These are phyloP conservation scores for Drosophila formosana DNA, from an alignment of 2,888 invertebrate genomes.

Conservation along the genomic window DNA sequence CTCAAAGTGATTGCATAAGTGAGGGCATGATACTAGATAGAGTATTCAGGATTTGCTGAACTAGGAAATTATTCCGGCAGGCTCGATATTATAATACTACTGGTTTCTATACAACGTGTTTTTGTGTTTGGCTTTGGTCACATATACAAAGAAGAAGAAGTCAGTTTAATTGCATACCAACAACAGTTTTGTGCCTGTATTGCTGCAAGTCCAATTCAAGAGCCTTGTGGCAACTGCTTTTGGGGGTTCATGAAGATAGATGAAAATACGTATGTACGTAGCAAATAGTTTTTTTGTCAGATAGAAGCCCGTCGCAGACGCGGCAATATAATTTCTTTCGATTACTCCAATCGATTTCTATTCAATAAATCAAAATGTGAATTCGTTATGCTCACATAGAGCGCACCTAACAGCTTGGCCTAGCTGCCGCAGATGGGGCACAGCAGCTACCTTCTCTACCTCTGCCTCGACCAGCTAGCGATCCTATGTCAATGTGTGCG, in stretches of 20 bases:
- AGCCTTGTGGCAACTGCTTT: slow-evolving; percentile 17
- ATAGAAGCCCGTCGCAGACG: slow-evolving; percentile 30
- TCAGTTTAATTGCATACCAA: slow-evolving; percentile 66
- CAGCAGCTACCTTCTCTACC: slow-evolving; percentile 54
- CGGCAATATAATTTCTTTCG: slow-evolving; percentile 73
- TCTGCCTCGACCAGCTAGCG: slow-evolving; percentile 19
- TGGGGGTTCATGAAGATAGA: slow-evolving; percentile 36
- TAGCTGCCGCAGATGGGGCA: slow-evolving; percentile 34
- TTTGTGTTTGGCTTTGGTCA: slow-evolving; percentile 7
- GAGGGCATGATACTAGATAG: too few species aligned
- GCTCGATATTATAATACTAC: background rate
- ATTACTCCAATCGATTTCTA: slow-evolving; percentile 82
- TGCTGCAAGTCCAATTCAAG: slow-evolving; percentile 73
- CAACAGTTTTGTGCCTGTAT: slow-evolving; percentile 68
- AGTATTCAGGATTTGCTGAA: background rate
- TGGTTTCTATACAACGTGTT: slow-evolving; percentile 20
- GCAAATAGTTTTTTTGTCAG: slow-evolving; percentile 52
- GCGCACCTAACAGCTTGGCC: slow-evolving; percentile 59
- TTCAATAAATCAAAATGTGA: slow-evolving; percentile 83
- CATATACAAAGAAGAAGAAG: slow-evolving; percentile 20
- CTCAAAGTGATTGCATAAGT: too few species aligned
- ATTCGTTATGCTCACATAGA: slow-evolving; percentile 79
- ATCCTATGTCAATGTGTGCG: slow-evolving; percentile 42
- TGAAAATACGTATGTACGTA: slow-evolving; percentile 7
- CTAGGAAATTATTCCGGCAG: background rate